Conservation (phyloP, 2,797 vertebrate genomes). For the Periparus ater region DNA sequence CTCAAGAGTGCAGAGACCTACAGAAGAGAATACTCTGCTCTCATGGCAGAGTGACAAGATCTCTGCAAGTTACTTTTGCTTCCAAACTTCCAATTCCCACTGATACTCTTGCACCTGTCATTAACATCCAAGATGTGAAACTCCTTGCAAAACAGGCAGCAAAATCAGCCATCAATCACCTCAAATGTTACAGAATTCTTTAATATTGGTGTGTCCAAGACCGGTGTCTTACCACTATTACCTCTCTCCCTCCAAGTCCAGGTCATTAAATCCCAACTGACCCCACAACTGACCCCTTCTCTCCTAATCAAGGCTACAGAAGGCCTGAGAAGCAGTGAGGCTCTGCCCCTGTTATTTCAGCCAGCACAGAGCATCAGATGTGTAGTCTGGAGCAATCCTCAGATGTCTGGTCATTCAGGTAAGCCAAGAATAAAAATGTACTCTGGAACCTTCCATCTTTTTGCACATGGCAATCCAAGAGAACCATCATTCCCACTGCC, state of each 20-base stretch:
- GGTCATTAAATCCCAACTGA: neutral
- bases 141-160: neutral
- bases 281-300: neutral
- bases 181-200: neutral
- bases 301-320: neutral
- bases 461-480: neutral
- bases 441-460: neutral
- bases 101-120: neutral
- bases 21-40: neutral
- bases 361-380: neutral
- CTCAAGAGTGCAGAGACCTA: neutral
- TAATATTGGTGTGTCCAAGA: neutral
- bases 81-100: neutral
- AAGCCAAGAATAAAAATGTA: neutral
- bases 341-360: neutral
- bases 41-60: neutral
- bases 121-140: neutral
- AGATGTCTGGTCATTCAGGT: neutral
- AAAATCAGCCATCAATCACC: neutral
- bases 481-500: neutral
- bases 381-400: neutral
- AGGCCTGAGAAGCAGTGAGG: neutral
- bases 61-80: neutral
- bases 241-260: neutral
- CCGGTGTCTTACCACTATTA: neutral